Evolutionary conservation across 2,113 vertebrate species (phyloP).

Genomic region (Sander lucioperca): DNA sequence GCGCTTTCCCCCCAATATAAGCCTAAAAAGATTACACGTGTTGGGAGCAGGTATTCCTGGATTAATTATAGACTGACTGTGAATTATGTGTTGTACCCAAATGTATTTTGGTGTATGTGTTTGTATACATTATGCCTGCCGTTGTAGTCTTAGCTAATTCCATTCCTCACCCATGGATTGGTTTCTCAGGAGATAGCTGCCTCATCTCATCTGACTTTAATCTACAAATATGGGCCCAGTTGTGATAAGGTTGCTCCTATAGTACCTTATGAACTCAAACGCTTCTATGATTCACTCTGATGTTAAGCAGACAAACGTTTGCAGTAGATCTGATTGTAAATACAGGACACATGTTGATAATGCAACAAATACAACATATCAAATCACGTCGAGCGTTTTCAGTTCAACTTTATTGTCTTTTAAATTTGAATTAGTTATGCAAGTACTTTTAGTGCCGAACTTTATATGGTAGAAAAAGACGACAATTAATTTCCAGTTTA

Average conservation of each 20-base stretch:
- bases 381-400: background rate
- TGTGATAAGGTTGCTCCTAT: slow-evolving; percentile 7
- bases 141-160: slow-evolving; percentile 18
- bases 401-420: background rate
- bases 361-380: background rate
- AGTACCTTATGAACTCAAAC: background rate
- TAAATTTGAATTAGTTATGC: background rate
- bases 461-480: too few species aligned
- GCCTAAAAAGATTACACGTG: slow-evolving; percentile 95
- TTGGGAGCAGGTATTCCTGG: slow-evolving; percentile 96
- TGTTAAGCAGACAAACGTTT: background rate
- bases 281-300: background rate
- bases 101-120: slow-evolving; percentile 57
- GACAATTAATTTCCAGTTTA: too few species aligned
- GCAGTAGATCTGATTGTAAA: background rate
- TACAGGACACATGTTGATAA: background rate
- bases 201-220: slow-evolving; percentile 31
- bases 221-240: background rate
- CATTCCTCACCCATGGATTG: background rate
- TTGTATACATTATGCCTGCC: slow-evolving; percentile 29
- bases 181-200: slow-evolving; percentile 13
- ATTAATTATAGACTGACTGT: slow-evolving; percentile 81
- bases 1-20: slow-evolving; percentile 89
- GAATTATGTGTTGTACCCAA: slow-evolving; percentile 53
- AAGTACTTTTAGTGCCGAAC: background rate